Evolutionary conservation across 2,113 vertebrate genomes (phyloP).

Genomic region (Brachyhypopomus gauderio): DNA sequence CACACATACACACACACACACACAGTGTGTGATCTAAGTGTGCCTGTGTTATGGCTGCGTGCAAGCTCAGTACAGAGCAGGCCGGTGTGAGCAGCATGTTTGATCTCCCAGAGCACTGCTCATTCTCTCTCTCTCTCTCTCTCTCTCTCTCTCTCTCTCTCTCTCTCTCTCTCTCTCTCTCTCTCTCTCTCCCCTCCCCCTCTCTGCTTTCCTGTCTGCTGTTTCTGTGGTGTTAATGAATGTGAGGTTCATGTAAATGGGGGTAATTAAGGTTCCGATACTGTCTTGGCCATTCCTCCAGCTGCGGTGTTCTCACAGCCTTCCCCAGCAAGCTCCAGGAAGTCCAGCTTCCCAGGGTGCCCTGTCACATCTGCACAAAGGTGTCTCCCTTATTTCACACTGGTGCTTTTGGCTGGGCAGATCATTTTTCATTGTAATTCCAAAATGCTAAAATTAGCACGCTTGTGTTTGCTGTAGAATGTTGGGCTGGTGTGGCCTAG

Average conservation of each 20-base stretch:
- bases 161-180: not conserved
- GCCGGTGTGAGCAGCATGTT: slow-evolving; percentile 26
- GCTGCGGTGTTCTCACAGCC: too few species aligned
- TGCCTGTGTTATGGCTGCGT: not conserved
- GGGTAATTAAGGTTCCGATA: slow-evolving; percentile 21
- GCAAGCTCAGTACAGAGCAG: not conserved
- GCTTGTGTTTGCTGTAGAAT: not conserved
- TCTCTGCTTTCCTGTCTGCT: not conserved
- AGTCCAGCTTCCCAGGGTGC: too few species aligned
- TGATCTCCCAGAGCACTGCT: slow-evolving; percentile 14
- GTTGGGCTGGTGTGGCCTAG: not conserved
- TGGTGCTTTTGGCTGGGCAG: not conserved
- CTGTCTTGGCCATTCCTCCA: not conserved
- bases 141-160: not conserved
- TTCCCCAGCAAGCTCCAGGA: too few species aligned
- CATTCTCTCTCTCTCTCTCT: not conserved
- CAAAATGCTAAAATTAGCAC: not conserved
- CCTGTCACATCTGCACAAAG: too few species aligned
- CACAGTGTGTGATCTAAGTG: not conserved
- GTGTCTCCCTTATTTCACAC: not conserved
- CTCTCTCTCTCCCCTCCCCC: not conserved
- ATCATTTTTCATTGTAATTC: not conserved
- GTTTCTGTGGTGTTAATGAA: slow-evolving; percentile 33
- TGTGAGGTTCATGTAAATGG: slow-evolving; percentile 21
- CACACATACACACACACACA: not conserved